Evolutionary conservation across 2,888 invertebrate genomes (phyloP).

Genomic region (Autographa pulchrina): DNA sequence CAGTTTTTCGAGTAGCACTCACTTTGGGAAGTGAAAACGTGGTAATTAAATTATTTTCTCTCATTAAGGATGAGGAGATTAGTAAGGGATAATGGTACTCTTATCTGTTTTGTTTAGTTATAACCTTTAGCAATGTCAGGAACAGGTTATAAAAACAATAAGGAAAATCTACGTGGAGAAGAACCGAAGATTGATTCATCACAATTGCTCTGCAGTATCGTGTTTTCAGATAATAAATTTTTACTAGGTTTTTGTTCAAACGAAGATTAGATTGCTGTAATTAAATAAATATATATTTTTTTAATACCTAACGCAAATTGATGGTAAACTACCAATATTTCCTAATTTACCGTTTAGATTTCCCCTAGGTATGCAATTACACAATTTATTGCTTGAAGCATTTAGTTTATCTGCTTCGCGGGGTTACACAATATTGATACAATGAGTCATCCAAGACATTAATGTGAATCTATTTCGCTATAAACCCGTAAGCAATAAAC

Average conservation of each 20-base stretch:
- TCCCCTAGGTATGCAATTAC: too few relatives aligned
- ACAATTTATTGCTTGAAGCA: too few relatives aligned
- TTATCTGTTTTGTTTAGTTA: conserved; percentile 52
- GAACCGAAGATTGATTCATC: background rate
- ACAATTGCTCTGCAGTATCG: background rate
- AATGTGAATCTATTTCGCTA: background rate
- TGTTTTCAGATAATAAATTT: too few relatives aligned
- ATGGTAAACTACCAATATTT: too few relatives aligned
- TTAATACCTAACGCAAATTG: too few relatives aligned
- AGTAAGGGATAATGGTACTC: conserved; percentile 75
- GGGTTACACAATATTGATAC: background rate
- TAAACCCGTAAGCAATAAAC: conserved; percentile 18
- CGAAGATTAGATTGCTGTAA: too few relatives aligned
- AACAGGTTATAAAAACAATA: background rate
- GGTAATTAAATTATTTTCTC: conserved; percentile 85
- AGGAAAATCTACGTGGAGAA: background rate
- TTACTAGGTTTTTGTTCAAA: too few relatives aligned
- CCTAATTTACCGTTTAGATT: too few relatives aligned
- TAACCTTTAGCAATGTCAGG: conserved; percentile 21
- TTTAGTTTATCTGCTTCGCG: background rate
- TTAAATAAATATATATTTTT: too few relatives aligned
- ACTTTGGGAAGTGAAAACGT: conserved; percentile 77
- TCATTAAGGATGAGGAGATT: conserved; percentile 73
- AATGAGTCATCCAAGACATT: background rate
- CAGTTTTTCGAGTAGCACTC: conserved; percentile 81